phyloP scores from a whole-genome alignment of 1,140 invertebrate species.

The Aphaenogaster ashmeadi region DNA sequence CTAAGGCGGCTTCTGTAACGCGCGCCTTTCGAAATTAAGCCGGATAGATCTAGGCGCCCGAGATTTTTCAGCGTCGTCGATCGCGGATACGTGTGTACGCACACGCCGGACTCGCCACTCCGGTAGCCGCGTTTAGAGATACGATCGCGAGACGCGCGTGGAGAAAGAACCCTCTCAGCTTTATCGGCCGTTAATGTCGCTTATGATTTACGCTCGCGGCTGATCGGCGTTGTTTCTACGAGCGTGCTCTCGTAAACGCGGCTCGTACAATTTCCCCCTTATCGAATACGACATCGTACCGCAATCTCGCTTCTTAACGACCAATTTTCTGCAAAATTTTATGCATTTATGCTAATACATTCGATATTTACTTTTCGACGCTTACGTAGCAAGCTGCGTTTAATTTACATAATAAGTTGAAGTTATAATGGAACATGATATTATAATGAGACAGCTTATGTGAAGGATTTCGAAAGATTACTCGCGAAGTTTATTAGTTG shows the following conservation, averaged over 20 bases:
- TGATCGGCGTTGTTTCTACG: slow-evolving; percentile 32
- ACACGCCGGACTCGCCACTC: background rate
- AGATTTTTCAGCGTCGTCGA: slow-evolving; percentile 31
- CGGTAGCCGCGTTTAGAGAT: slow-evolving; percentile 50
- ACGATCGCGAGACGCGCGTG: slow-evolving; percentile 24
- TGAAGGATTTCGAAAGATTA: background rate
- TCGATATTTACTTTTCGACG: background rate
- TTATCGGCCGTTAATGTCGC: slow-evolving; percentile 55
- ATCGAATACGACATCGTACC: slow-evolving; percentile 24
- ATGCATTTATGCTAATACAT: slow-evolving; percentile 15
- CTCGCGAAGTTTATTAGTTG: background rate
- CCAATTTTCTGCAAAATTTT: slow-evolving; percentile 36
- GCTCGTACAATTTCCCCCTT: slow-evolving; percentile 15
- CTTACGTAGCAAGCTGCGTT: background rate
- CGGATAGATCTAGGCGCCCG: slow-evolving; percentile 39
- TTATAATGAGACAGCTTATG: background rate
- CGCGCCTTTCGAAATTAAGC: slow-evolving; percentile 58
- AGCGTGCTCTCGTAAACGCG: slow-evolving; percentile 33
- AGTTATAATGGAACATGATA: background rate
- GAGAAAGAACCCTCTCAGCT: slow-evolving; percentile 41
- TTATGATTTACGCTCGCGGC: slow-evolving; percentile 54
- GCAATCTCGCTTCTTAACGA: background rate
- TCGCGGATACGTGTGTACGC: background rate
- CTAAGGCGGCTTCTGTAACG: slow-evolving; percentile 35
- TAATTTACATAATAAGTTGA: background rate